These are phyloP conservation scores for Vespertilio murinus DNA, from an alignment of 2,797 vertebrate species.

Conservation along the genomic window DNA sequence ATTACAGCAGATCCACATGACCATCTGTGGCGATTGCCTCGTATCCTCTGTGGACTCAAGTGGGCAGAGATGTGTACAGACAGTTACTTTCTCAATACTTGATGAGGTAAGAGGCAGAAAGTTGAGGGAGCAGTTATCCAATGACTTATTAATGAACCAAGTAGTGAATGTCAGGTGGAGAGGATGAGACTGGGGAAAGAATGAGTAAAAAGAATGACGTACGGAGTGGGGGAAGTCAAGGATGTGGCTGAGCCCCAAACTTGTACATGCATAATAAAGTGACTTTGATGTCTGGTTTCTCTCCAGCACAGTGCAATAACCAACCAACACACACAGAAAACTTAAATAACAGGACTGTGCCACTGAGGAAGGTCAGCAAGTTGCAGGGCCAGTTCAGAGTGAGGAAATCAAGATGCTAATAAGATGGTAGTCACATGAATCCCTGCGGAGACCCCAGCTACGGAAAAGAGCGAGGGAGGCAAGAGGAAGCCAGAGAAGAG, in stretches of 20 bases:
- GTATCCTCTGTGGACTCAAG: background rate
- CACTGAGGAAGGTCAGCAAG: background rate
- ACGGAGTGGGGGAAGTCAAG: background rate
- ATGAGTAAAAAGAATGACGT: background rate
- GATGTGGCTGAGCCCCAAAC: background rate
- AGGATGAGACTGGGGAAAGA: background rate
- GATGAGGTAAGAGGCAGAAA: background rate
- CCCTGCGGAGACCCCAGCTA: background rate
- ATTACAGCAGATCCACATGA: background rate
- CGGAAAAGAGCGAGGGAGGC: background rate
- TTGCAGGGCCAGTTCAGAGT: background rate
- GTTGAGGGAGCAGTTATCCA: background rate
- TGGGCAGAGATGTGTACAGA: background rate
- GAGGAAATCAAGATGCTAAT: background rate
- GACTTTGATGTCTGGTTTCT: background rate
- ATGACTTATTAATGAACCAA: conserved; percentile 31
- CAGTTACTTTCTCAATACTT: background rate
- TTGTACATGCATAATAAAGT: background rate
- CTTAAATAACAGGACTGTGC: background rate
- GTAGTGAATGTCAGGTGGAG: background rate
- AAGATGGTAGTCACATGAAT: background rate
- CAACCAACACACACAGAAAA: background rate
- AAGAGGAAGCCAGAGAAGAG: background rate
- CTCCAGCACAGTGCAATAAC: background rate
- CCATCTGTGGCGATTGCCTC: background rate